Evolutionary conservation across 2,113 vertebrate species (phyloP), one percentile per base, ranked within the genome.

Genomic region (Cephalopterus ornatus): DNA sequence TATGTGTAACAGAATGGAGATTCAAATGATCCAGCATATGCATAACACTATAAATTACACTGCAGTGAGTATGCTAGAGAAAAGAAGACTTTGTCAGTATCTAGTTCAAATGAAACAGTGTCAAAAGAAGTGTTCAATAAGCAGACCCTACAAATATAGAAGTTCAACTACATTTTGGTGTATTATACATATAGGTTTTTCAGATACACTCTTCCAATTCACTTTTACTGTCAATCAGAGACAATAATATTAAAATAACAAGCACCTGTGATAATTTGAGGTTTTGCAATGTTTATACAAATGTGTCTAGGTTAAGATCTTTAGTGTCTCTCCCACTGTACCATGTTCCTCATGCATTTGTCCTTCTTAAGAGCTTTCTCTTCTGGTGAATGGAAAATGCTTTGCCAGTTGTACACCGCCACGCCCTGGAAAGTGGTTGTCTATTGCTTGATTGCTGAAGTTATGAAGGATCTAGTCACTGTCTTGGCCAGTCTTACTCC

Each of bases 21-120:
- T 97, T 90, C 93, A 94, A 97, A 97, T 96, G 95, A 94, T 96
- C 92, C 91, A 97, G 65, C 97, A 97, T 97, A 94, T 98, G 93
- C 82, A 90, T 58, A 77, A 89, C 79, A 84, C 93, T 73, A 94
- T 97, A 97, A 97, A 98, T 97, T 96, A 97, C 39, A 63, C n/a
- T 55, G 12, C 59, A 91, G 62, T 59, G 53, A 88, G 63, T 67
- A 79, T 49, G 47, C 52, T 74, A 80, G 76, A 96, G 68, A 83
- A 96, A 96, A 95, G 28, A 89, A 52, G 72, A 85, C 88, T 94
- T 92, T 94, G 72, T 33, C 68, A 59, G 59, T 79, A 93, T 65
- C 55, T 49, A 87, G 79, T 67, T 94, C 77, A 67, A 75, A 52
- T 85, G 53, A 91, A 91, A 77, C n/a, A 71, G 74, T 91, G 49